Evolutionary conservation across 92 coral and sea anemone species (phyloP), one percentile per base, ranked within the genome.

Genomic region (Meandrina meandrites): DNA sequence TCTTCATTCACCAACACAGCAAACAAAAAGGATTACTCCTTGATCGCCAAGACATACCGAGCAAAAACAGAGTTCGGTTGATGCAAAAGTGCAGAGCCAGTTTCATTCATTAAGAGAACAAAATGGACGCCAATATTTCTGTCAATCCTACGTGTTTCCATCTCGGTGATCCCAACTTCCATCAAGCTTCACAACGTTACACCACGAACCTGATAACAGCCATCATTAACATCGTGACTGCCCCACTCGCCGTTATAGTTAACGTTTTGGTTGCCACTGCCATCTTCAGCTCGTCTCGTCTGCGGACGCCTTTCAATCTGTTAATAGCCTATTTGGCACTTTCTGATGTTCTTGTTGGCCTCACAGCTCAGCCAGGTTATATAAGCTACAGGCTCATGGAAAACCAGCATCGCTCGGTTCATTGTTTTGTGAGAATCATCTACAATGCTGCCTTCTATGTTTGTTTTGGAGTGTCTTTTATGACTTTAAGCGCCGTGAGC

Each of bases 381-480:
- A 60, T 86, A 6, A 53, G 85, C 68, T 86, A 62, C 79, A 79
- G 89, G 24, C 89, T 86, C 17, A 75, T 72, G 83, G 89, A 86
- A 78, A 86, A 86, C 70, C 75, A 40, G 32, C 54, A 51, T 86
- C 79, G 83, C 16, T 78, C 77, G 18, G 84, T 70, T 22, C 83
- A 85, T 3, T 86, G 89, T 70, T 70, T 53, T 50, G 85, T 79
- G 24, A 53, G 89, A 30, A 53, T 68, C 51, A 48, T 79, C 18
- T 86, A 86, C n/a, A 31, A 35, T 1, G 47, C 48, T 48, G 84
- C 84, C 24, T 86, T 86, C 50, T 79, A 86, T 15, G 81, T 93
- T 28, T 93, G 96, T 31, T 93, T 89, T 35, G 94, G 94, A 24
- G 90, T 95, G 35, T 95, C 98, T 47, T 95, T 93, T 81, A 93